Evolutionary conservation across 2,797 vertebrate genomes (phyloP).

Genomic region (Adrianichthys oophorus): DNA sequence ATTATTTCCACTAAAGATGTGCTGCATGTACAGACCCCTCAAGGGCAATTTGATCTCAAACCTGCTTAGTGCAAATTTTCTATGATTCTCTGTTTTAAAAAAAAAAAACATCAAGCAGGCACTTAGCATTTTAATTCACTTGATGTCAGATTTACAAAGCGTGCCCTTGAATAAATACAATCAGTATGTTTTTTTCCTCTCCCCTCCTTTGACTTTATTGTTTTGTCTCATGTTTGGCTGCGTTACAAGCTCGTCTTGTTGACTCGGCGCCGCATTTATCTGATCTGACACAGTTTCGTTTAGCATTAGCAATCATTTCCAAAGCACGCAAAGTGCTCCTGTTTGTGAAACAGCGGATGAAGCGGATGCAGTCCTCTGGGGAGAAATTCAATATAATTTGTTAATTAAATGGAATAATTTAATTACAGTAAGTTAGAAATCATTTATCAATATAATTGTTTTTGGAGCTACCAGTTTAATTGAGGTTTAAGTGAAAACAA

Average conservation of each 20-base stretch:
- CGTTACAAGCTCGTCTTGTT: constrained; percentile 59
- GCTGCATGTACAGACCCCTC: not conserved
- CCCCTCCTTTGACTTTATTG: constrained; percentile 60
- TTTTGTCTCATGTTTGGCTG: constrained; percentile 65
- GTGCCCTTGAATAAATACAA: constrained; percentile 57
- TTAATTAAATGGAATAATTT: constrained; percentile 88
- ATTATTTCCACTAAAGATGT: not conserved
- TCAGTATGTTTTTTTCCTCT: constrained; percentile 48
- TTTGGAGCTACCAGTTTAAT: constrained; percentile 79
- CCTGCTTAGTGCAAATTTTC: constrained; percentile 26
- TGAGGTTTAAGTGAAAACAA: constrained; percentile 85
- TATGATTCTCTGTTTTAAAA: constrained; percentile 28
- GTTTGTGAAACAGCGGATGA: constrained; percentile 83
- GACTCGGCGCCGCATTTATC: constrained; percentile 66
- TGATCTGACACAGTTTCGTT: constrained; percentile 76
- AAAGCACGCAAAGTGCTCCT: constrained; percentile 72
- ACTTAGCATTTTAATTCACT: constrained; percentile 58
- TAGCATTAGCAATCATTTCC: constrained; percentile 76
- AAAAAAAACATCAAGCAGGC: constrained; percentile 28
- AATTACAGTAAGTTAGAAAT: constrained; percentile 84
- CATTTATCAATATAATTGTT: constrained; percentile 87
- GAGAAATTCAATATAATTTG: constrained; percentile 84
- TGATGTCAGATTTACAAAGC: constrained; percentile 59
- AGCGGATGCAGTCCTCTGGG: constrained; percentile 78
- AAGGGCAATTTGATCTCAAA: constrained; percentile 24